A percentile compares a stretch with the other conserved stretches of the same genome.
phyloP scores from a whole-genome alignment of 53 echinoderm and acorn worm species.

The Patiria pectinifera region DNA sequence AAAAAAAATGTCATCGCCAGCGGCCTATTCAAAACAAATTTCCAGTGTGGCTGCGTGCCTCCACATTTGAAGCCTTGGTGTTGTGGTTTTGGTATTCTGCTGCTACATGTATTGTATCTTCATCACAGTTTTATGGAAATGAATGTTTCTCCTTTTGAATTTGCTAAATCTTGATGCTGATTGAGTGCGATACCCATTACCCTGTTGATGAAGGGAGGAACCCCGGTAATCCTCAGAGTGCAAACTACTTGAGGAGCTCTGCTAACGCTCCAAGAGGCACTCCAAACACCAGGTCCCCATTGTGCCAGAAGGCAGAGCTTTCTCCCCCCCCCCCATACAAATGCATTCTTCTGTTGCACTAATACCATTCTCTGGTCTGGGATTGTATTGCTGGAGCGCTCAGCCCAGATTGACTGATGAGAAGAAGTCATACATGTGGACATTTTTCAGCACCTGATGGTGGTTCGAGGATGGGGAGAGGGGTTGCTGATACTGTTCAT shows the following conservation, averaged over 20 bases:
- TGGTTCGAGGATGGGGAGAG: not conserved
- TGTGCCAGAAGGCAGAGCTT: not conserved
- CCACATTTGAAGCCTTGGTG: too few species aligned
- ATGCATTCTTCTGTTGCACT: not conserved
- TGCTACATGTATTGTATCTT: too few species aligned
- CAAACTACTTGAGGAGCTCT: conserved; percentile 5
- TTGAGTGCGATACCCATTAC: not conserved
- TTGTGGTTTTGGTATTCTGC: too few species aligned
- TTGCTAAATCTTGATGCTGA: not conserved
- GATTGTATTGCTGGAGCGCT: not conserved
- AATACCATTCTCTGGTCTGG: not conserved
- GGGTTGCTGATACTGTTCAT: not conserved
- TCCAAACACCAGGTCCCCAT: not conserved
- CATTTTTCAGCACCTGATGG: not conserved
- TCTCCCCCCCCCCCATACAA: not conserved
- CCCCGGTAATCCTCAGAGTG: conserved; percentile 17
- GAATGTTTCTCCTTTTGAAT: not conserved
- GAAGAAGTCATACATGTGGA: not conserved
- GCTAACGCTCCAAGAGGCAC: not conserved
- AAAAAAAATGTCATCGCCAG: too few species aligned
- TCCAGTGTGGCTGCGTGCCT: too few species aligned
- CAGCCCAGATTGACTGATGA: conserved; percentile 1
- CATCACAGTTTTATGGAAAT: too few species aligned
- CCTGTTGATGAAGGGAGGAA: not conserved
- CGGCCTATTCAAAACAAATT: too few species aligned